A percentile compares a stretch with the other conserved stretches of the same genome.
Conservation (phyloP, 2,888 invertebrate species). For the Sarcophaga subvicina region DNA sequence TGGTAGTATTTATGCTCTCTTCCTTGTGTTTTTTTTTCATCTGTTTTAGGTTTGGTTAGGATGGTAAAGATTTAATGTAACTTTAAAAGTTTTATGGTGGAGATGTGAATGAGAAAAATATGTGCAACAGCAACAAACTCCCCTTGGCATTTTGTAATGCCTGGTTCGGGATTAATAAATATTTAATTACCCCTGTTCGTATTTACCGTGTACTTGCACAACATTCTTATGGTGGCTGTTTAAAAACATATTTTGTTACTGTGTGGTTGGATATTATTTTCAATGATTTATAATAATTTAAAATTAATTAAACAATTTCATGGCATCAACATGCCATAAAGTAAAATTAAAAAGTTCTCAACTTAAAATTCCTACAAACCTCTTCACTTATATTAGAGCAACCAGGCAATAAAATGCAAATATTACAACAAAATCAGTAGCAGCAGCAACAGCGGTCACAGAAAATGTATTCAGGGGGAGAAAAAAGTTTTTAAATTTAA, state of each 20-base stretch:
- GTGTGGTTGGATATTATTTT: not conserved
- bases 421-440: not conserved
- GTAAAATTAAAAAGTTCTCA: slow-evolving; percentile 25
- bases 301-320: slow-evolving; percentile 55
- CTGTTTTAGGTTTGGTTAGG: too few relatives aligned
- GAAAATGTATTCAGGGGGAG: not conserved
- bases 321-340: slow-evolving; percentile 35
- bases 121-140: not conserved
- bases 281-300: slow-evolving; percentile 47
- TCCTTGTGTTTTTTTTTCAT: too few relatives aligned
- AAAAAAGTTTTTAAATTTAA: slow-evolving; percentile 55
- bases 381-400: slow-evolving; percentile 57
- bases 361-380: slow-evolving; percentile 53
- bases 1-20: too few relatives aligned
- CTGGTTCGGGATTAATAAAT: slow-evolving; percentile 39
- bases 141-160: not conserved
- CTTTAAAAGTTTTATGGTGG: not conserved
- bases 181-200: slow-evolving; percentile 38
- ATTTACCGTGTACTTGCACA: too few relatives aligned
- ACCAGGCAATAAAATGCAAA: not conserved
- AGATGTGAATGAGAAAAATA: not conserved
- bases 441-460: not conserved
- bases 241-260: not conserved
- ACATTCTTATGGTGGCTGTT: too few relatives aligned
- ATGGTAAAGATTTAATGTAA: not conserved